A percentile compares a stretch with the other conserved stretches of the same genome.
These are phyloP conservation scores for Protaetia brevitarsis DNA, from an alignment of 1,140 invertebrate genomes.

Conservation along the genomic window DNA sequence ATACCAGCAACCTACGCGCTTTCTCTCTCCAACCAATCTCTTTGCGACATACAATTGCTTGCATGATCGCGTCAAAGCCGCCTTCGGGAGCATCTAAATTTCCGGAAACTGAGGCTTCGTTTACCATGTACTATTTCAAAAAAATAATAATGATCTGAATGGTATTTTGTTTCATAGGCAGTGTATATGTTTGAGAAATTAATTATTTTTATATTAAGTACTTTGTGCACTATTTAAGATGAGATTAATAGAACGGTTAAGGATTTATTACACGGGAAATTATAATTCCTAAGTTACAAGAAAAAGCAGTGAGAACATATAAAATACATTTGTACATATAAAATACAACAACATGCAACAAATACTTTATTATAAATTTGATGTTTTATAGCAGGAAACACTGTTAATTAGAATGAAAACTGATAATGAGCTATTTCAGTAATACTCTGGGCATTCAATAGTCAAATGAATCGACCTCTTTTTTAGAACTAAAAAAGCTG, in stretches of 20 bases:
- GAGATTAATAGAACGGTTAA: not conserved
- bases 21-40: slow-evolving; percentile 62
- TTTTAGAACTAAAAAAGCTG: too few relatives aligned
- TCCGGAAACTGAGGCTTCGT: slow-evolving; percentile 57
- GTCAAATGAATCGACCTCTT: too few relatives aligned
- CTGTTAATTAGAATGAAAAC: too few relatives aligned
- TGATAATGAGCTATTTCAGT: too few relatives aligned
- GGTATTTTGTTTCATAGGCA: not conserved
- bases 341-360: too few relatives aligned
- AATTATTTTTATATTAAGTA: not conserved
- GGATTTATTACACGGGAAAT: not conserved
- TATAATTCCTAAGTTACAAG: not conserved
- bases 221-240: slow-evolving; percentile 20
- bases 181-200: not conserved
- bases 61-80: slow-evolving; percentile 77
- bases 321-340: too few relatives aligned
- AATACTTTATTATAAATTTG: too few relatives aligned
- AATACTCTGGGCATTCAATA: too few relatives aligned
- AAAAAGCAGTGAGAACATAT: not conserved
- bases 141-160: not conserved
- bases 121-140: slow-evolving; percentile 48
- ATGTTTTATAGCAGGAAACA: too few relatives aligned
- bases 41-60: slow-evolving; percentile 63
- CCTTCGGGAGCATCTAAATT: slow-evolving; percentile 75
- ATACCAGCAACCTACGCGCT: slow-evolving; percentile 60